Evolutionary conservation across 2,113 vertebrate genomes (phyloP), one percentile per base, ranked within the genome.

Genomic region (Cygnus atratus): DNA sequence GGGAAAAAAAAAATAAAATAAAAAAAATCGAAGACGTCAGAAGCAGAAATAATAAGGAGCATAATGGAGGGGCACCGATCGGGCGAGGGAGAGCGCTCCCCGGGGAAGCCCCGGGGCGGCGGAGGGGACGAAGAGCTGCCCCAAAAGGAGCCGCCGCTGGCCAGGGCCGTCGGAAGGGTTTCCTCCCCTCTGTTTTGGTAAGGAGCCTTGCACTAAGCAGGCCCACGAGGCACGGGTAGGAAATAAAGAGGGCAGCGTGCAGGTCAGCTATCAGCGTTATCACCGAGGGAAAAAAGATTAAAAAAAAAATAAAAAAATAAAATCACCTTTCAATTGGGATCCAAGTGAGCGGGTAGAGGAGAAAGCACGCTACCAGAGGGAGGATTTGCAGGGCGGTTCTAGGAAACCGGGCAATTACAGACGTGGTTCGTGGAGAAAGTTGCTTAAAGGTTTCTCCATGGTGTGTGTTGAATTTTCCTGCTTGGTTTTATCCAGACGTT

Each of bases 351-450:
- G 17, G 33, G 28, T 0, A 77, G 29, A 29, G 54, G 76, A 5
- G 10, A 74, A 79, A 65, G 50, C 31, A 14, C 4, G 7, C 7
- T 31, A 13, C 11, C 20, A 26, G 46, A 71, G 46, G 29, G 28
- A 63, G 39, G 33, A 33, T 88, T 85, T 65, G 55, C 55, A 54
- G 20, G 28, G 48, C 2, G 5, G 14, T 59, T 44, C 43, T 15
- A 72, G 0, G 20, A 78, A 90, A 84, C 87, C 15, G 62, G 65
- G 75, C 41, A 77, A 7, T 72, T 90, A 37, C 58, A 95, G 93
- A 81, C 35, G 71, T 67, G 85, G 68, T 31, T 95, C 29, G 35
- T 29, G 43, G 66, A 86, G 77, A 97, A 98, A 98, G 97, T 98
- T 98, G 91, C 68, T 87, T n/a, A 65, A 57, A 79, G 88, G 74